Base-by-base conservation (phyloP, 1,140 invertebrate genomes). In the Lepeophtheirus salmonis region DNA sequence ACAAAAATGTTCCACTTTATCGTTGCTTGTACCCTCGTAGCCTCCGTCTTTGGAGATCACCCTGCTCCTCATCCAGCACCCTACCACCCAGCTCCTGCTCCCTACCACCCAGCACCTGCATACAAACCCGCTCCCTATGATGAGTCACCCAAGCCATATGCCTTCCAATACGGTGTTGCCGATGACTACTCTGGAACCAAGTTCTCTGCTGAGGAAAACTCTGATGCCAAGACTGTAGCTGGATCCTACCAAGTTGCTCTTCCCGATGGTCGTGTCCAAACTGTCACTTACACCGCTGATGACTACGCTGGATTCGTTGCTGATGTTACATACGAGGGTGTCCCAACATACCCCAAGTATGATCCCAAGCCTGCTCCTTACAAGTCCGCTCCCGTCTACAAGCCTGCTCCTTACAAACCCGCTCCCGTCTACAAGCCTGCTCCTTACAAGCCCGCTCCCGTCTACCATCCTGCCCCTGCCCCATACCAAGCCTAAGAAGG, bases 181-280 rank as follows among this genome's bases (percentile, higher is more conserved):
- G 63, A 64, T 41, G 25, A 51, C 30, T 64, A 64, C 54, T 16
- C 57, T 10, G 63, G 63, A n/a, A 56, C 61, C 14, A 62, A 63
- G 26, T 64, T 60, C 49, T 56, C 48, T 23, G 56, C 58, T 41
- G 25, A 18, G 1, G 63, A 64, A 51, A 61, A 59, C 50, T 56
- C 56, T 14, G 62, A 63, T 51, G 64, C 60, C 24, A 50, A 65
- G 48, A 48, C 52, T 13, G 61, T 62, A 12, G 58, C 24, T 20
- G 64, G 64, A 3, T 61, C 59, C 48, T 65, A 65, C 56, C 41
- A 25, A 3, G 63, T 64, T 13, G 52, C 26, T 10, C 62, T 64
- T n/a, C 64, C 64, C 23, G 64, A 64, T 50, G 64, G 64, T n/a
- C 57, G 64, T 10, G 49, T 22, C 16, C 64, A 64, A 52, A n/a